Percentiles rank a stretch among this genome's conserved stretches.
phyloP scores from a whole-genome alignment of 2,888 invertebrate genomes.

The Leptura quadrifasciata region DNA sequence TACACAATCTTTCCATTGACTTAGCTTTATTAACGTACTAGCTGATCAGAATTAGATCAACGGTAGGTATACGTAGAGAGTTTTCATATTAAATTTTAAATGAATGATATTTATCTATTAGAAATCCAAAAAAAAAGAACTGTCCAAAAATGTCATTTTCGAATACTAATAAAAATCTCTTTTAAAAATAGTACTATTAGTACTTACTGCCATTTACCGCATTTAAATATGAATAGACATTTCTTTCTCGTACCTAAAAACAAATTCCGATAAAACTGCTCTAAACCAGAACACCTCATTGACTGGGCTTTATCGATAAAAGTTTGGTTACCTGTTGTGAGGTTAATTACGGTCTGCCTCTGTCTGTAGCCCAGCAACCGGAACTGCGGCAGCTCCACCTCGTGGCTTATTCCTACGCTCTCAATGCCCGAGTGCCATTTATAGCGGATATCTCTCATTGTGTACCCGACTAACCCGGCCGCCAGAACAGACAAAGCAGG shows the following conservation, averaged over 20 bases:
- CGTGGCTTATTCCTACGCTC: conserved; percentile 96
- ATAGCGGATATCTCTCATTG: conserved; percentile 98
- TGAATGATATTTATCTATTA: too few relatives aligned
- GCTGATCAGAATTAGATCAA: too few relatives aligned
- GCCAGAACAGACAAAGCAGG: conserved; percentile 74
- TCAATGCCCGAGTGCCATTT: conserved; percentile 95
- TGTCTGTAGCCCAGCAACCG: conserved; percentile 97
- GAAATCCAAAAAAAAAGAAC: too few relatives aligned
- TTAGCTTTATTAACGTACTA: too few relatives aligned
- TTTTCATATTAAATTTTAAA: too few relatives aligned
- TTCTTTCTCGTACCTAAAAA: background rate
- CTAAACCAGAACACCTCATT: background rate
- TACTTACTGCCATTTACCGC: background rate
- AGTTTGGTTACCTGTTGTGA: conserved; percentile 90
- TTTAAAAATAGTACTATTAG: background rate
- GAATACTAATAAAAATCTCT: background rate
- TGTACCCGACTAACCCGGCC: conserved; percentile 90
- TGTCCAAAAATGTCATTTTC: too few relatives aligned
- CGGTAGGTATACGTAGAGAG: too few relatives aligned
- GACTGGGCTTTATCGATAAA: conserved; percentile 32
- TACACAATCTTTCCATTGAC: too few relatives aligned
- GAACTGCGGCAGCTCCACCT: conserved; percentile 97
- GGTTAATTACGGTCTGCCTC: conserved; percentile 94
- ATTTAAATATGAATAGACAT: background rate
- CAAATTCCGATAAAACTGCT: conserved; percentile 22